Evolutionary conservation across 1,140 invertebrate species (phyloP).

Genomic region (Ostrea edulis): DNA sequence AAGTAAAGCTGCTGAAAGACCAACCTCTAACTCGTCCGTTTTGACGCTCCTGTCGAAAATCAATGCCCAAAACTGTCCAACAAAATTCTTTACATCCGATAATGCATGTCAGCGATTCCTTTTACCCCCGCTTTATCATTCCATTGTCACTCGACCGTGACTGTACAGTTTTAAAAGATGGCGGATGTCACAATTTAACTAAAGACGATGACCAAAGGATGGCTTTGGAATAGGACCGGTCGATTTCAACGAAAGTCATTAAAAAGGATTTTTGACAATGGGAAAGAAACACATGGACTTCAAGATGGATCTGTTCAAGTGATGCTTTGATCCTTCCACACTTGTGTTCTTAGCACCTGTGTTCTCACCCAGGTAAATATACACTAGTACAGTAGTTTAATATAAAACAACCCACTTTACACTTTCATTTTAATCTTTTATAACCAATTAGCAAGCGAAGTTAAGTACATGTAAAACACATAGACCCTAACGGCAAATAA

Average conservation of each 20-base stretch:
- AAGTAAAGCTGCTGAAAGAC: not conserved
- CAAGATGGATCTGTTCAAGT: not conserved
- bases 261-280: not conserved
- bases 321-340: not conserved
- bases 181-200: not conserved
- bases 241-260: not conserved
- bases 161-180: slow-evolving; percentile 18
- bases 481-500: no score
- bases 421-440: not conserved
- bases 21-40: not conserved
- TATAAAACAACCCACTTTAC: not conserved
- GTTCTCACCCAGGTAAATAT: not conserved
- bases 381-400: no score
- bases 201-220: not conserved
- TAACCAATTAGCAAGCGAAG: not conserved
- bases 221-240: not conserved
- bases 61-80: not conserved
- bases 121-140: not conserved
- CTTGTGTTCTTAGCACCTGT: not conserved
- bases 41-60: not conserved
- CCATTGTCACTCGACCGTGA: not conserved
- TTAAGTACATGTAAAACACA: not conserved
- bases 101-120: slow-evolving; percentile 3
- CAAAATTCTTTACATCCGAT: not conserved
- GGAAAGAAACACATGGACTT: not conserved